These are phyloP conservation scores for Tilapia sparmanii DNA, from an alignment of 2,113 vertebrate genomes.

Conservation along the genomic window DNA sequence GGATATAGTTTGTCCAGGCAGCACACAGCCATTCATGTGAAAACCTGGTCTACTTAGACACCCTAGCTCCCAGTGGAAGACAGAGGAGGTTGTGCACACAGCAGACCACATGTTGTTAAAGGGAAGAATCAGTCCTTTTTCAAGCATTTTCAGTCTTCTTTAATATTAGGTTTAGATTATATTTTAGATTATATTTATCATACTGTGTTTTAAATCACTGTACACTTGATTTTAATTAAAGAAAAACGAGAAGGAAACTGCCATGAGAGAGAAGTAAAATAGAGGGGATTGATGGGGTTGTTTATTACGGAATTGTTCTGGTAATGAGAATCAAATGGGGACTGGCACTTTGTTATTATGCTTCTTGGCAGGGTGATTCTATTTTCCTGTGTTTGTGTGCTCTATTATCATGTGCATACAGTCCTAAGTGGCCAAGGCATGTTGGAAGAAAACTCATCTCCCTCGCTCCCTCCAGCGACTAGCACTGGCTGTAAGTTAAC, in stretches of 20 bases:
- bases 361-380: constrained; percentile 19
- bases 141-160: neutral
- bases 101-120: neutral
- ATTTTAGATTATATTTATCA: neutral
- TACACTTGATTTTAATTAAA: neutral
- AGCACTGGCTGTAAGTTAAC: constrained; percentile 27
- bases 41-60: neutral
- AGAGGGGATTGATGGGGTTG: constrained; percentile 3
- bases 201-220: neutral
- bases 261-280: neutral
- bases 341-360: constrained; percentile 27
- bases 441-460: constrained; percentile 1
- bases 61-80: neutral
- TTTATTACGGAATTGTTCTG: constrained; percentile 16
- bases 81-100: neutral
- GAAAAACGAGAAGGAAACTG: neutral
- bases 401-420: constrained; percentile 8
- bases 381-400: constrained; percentile 5
- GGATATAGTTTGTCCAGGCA: neutral
- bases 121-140: neutral
- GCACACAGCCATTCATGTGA: neutral
- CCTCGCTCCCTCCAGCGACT: neutral
- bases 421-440: constrained; percentile 25
- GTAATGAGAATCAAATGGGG: constrained; percentile 43
- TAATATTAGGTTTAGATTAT: neutral